Evolutionary conservation across 92 coral and sea anemone genomes (phyloP).

Genomic region (Zoanthus solanderi): DNA sequence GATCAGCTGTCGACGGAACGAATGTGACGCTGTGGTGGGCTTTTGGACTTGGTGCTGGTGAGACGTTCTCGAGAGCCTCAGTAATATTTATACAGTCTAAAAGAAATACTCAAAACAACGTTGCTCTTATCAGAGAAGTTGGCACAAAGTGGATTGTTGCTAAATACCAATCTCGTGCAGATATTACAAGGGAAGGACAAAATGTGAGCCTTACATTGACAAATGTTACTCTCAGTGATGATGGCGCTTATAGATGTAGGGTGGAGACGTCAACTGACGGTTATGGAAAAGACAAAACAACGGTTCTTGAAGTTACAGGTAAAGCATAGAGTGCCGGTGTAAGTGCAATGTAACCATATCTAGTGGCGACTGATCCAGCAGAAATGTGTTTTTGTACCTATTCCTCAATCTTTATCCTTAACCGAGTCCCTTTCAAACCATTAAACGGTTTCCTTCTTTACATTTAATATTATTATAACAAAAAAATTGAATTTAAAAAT

Average conservation of each 20-base stretch:
- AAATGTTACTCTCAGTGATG: neutral
- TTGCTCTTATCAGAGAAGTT: neutral
- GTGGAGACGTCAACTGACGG: neutral
- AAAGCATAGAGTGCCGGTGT: too few relatives aligned
- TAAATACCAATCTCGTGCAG: neutral
- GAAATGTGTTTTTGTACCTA: too few relatives aligned
- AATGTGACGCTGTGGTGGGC: slow-evolving; percentile 13
- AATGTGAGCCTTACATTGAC: neutral
- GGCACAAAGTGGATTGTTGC: neutral
- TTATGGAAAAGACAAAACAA: neutral
- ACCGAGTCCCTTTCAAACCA: too few relatives aligned
- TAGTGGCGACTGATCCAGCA: too few relatives aligned
- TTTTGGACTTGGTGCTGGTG: slow-evolving; percentile 8
- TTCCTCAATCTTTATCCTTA: too few relatives aligned
- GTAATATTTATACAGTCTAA: neutral
- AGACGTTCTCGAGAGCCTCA: neutral
- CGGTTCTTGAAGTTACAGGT: neutral
- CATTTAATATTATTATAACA: too few relatives aligned
- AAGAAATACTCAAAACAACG: neutral
- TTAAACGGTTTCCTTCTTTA: too few relatives aligned
- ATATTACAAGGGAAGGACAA: neutral
- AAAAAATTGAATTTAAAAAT: too few relatives aligned
- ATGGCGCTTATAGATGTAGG: neutral
- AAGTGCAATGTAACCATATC: too few relatives aligned
- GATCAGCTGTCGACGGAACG: neutral